Evolutionary conservation across 2,888 invertebrate genomes (phyloP).

Genomic region (Hydroisotoma schaefferi): DNA sequence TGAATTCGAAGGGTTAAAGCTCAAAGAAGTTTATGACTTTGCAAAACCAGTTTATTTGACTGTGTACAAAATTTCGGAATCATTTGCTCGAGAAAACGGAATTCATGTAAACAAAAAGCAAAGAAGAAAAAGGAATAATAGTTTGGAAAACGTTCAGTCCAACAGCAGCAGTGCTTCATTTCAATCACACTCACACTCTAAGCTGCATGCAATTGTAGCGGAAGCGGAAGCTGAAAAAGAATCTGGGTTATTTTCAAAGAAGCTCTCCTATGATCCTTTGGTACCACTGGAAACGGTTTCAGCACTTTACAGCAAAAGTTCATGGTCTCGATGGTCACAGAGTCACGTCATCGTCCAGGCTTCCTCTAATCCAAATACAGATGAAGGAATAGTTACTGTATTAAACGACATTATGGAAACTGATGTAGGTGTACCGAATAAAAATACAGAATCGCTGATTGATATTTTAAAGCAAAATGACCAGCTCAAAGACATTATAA

Average conservation of each 20-base stretch:
- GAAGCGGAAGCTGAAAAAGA: background rate
- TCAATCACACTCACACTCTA: background rate
- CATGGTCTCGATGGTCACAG: constrained; percentile 15
- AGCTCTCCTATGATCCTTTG: background rate
- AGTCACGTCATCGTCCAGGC: constrained; percentile 14
- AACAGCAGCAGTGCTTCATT: background rate
- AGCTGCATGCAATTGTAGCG: background rate
- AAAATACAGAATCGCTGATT: background rate
- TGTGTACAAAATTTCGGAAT: constrained; percentile 27
- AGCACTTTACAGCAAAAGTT: constrained; percentile 13
- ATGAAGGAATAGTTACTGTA: background rate
- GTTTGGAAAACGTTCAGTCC: background rate
- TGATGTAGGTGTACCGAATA: background rate
- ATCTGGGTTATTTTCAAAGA: too few relatives aligned
- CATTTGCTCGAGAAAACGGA: constrained; percentile 18
- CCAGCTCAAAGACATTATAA: background rate
- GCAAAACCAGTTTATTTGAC: background rate
- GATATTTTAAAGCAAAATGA: background rate
- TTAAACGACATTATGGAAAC: background rate
- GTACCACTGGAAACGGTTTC: background rate
- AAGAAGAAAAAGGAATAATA: constrained; percentile 15
- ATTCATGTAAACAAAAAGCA: constrained; percentile 24
- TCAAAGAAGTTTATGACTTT: background rate
- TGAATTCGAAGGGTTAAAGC: constrained; percentile 20
- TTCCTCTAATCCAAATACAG: background rate